Base-by-base conservation (phyloP, 2,113 vertebrate species). In the Ochotona princeps region DNA sequence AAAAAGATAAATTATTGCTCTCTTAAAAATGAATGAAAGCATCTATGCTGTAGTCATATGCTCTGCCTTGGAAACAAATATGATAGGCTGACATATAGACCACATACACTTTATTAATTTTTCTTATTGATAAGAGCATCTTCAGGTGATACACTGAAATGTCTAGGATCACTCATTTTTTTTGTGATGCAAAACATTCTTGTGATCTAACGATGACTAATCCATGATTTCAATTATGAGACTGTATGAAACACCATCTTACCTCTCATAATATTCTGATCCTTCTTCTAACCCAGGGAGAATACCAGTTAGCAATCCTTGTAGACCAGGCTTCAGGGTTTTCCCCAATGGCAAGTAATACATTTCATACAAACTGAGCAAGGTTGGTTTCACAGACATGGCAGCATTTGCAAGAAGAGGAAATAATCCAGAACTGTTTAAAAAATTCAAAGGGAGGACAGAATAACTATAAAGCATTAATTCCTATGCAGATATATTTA, bases 211-310 rank as follows among this genome's bases (percentile, higher is more conserved):
- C 17, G 69, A 90, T 66, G 66, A 75, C 26, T 86, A 86, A 93
- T 67, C 14, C 67, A 89, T 69, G 17, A 79, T 35, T 49, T 88
- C 8, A 21, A 63, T 76, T 69, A 73, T 28, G 54, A 21, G 82
- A 26, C 8, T 76, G 14, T 10, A 92, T 8, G 23, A 74, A 72
- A 44, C 10, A 81, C 13, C 47, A 51, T 49, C 96, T 98, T 97
- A 99, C 99, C 99, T 99, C 97, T 99, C 99, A 28, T 99, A 99
- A 95, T 99, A 99, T 88, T 99, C 99, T 1, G 99, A 99, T 17
- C 99, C 99, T 92, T 99, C 99, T 96, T 99, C 99, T 94, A 99
- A 98, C 9, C 99, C 99, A 73, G 99, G 99, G 60, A 99, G 98
- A 86, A 99, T 99, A 23, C 99, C 99, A 72, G 99, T 99, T 91